These are phyloP conservation scores for Aphelocoma californica DNA, from an alignment of 2,797 vertebrate genomes.

Conservation along the genomic window DNA sequence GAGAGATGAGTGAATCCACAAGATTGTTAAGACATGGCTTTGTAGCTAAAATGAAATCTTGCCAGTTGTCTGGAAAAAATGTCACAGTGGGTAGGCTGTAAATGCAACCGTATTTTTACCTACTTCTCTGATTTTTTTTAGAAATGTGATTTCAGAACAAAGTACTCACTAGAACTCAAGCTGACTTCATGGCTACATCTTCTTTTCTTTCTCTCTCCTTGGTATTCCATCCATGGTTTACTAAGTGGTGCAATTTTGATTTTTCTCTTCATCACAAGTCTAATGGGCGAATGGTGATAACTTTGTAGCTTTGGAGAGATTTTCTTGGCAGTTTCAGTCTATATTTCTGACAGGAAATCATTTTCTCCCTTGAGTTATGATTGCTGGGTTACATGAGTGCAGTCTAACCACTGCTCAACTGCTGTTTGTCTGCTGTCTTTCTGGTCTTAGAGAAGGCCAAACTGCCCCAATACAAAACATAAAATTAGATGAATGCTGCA, in stretches of 20 bases:
- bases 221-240: background rate
- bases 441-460: constrained; percentile 51
- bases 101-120: constrained; percentile 6
- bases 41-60: background rate
- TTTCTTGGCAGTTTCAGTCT: constrained; percentile 57
- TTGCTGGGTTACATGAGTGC: constrained; percentile 58
- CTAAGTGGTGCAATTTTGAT: constrained; percentile 10
- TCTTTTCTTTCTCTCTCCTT: background rate
- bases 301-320: constrained; percentile 53
- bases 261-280: constrained; percentile 22
- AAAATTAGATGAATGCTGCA: constrained; percentile 62
- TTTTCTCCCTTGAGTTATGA: constrained; percentile 57
- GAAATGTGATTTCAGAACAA: constrained; percentile 10
- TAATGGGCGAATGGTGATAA: constrained; percentile 54
- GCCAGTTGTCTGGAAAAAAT: constrained; percentile 9
- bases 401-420: constrained; percentile 40
- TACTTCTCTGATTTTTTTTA: background rate
- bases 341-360: constrained; percentile 64
- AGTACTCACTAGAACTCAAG: background rate
- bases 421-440: constrained; percentile 52
- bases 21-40: background rate
- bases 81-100: constrained; percentile 10
- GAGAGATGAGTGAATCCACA: background rate
- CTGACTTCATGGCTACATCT: background rate
- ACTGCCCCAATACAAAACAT: constrained; percentile 37